phyloP scores from a whole-genome alignment of 1,140 invertebrate species.

The Bemisia tabaci region DNA sequence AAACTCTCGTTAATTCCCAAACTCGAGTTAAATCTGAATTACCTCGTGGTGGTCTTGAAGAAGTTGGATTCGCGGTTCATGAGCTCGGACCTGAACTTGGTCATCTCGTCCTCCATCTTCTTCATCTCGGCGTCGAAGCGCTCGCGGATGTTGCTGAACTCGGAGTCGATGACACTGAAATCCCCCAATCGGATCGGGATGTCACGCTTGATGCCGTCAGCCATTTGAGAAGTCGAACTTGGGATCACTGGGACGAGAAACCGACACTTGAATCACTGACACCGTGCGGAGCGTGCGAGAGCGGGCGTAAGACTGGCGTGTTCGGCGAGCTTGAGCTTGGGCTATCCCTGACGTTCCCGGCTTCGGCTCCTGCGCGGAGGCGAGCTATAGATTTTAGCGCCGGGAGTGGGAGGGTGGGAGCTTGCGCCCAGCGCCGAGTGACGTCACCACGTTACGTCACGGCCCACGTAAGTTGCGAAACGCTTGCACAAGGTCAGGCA shows the following conservation, averaged over 20 bases:
- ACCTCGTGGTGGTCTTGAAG: constrained; percentile 77
- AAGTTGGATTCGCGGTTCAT: constrained; percentile 85
- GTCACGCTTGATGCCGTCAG: constrained; percentile 57
- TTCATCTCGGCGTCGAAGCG: constrained; percentile 93
- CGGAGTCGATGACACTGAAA: constrained; percentile 88
- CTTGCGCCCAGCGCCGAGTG: neutral
- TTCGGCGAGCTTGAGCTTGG: neutral
- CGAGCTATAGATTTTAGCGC: neutral
- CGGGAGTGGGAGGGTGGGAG: neutral
- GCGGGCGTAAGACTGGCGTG: neutral
- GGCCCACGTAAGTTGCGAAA: neutral
- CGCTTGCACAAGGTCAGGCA: neutral
- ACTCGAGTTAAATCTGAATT: too few species aligned
- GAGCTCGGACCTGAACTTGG: constrained; percentile 81
- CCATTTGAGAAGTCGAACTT: constrained; percentile 17
- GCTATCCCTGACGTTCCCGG: too few species aligned
- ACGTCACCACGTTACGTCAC: neutral
- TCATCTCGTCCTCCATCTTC: constrained; percentile 98
- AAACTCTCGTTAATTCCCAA: too few species aligned
- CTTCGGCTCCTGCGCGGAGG: neutral
- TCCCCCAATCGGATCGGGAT: constrained; percentile 89
- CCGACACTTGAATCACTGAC: neutral
- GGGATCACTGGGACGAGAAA: neutral
- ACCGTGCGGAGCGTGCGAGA: neutral
- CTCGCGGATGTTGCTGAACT: constrained; percentile 90